These are phyloP conservation scores for Ammodytes dubius DNA, from an alignment of 2,113 vertebrate species.

Conservation along the genomic window DNA sequence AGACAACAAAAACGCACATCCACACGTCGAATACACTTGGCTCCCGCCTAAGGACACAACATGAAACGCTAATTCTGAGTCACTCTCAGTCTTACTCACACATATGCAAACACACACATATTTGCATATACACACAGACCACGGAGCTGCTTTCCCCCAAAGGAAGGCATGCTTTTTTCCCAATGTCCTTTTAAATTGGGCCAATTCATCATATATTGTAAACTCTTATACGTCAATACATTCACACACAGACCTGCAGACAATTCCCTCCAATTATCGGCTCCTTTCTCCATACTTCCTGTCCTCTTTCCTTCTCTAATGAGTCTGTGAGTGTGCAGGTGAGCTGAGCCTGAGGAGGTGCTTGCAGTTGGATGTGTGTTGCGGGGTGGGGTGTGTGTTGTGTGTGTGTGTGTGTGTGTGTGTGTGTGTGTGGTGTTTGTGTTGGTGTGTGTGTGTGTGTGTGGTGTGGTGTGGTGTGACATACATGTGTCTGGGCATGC, in stretches of 20 bases:
- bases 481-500: conserved; percentile 32
- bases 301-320: conserved; percentile 58
- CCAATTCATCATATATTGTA: conserved; percentile 23
- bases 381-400: conserved; percentile 25
- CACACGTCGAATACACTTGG: conserved; percentile 29
- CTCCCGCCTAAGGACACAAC: conserved; percentile 64
- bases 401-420: conserved; percentile 16
- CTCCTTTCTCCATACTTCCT: not conserved
- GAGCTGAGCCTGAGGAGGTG: conserved; percentile 56
- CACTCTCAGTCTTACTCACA: conserved; percentile 57
- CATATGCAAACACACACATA: conserved; percentile 25
- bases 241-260: conserved; percentile 8
- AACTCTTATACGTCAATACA: not conserved
- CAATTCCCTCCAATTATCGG: conserved; percentile 2
- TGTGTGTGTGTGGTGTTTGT: not conserved
- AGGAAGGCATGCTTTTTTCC: conserved; percentile 18
- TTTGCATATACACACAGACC: conserved; percentile 2
- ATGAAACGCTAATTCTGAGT: conserved; percentile 67
- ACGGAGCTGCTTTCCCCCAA: conserved; percentile 30
- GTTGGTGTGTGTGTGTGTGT: too few species aligned
- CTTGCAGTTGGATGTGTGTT: not conserved
- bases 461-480: not conserved
- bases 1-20: conserved; percentile 12
- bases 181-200: conserved; percentile 40
- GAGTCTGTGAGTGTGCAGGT: conserved; percentile 66